Evolutionary conservation across 2,797 vertebrate species (phyloP), one percentile per base, ranked within the genome.

Genomic region (Falco columbarius): DNA sequence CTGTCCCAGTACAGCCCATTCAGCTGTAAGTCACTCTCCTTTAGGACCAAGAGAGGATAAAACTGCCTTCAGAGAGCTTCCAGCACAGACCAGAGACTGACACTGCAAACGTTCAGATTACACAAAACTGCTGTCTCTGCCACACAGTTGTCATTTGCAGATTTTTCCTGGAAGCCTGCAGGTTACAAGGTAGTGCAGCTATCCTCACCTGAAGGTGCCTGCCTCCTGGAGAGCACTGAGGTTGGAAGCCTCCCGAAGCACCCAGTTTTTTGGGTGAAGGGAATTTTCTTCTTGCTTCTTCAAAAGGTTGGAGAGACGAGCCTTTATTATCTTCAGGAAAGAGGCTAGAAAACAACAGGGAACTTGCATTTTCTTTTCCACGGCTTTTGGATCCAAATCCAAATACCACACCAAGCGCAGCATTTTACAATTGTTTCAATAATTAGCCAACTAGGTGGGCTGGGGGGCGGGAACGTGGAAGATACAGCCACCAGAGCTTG

Each of bases 161-260:
- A 9, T 30, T 32, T 24, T 3, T 36, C 65, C 32, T 27, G 76
- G 61, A 71, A 92, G 58, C 34, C 76, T 44, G 66, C 38, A 49
- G 81, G 81, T 42, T 42, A 11, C 23, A 8, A n/a, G 74, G 63
- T 34, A 32, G 4, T 34, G 47, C 56, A 84, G 55, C 62, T 51
- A 21, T 14, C 3, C 86, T 92, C 93, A 99, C 99, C 99, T 99
- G 98, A 99, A 99, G 13, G 99, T 99, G 27, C 99, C 99, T 8
- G 99, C 99, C 98, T 99, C 99, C 97, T 99, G 99, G 36, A 99
- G 97, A 9, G 99, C 99, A 49, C 98, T 98, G n/a, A 98, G 98
- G 95, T 99, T 99, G 46, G 98, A 98, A 30, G 99, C 99, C 82
- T 98, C 99, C 71, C 98, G 98, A 27, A 98, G 95, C 67, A 99